phyloP scores from a whole-genome alignment of 2,888 invertebrate species.

The Acleris emargana region DNA sequence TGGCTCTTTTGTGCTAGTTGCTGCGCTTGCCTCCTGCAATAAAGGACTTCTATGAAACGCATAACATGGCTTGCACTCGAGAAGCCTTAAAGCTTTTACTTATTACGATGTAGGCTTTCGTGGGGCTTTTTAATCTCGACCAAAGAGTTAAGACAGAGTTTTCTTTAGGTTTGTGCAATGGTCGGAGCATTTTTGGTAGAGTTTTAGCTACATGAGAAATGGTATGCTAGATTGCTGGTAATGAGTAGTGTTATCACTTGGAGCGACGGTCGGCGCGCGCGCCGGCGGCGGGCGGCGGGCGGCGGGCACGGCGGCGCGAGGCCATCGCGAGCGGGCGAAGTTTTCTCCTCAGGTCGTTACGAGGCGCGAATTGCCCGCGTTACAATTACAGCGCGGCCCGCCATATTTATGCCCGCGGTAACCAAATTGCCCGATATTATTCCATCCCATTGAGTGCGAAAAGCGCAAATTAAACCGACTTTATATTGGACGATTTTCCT shows the following conservation, averaged over 20 bases:
- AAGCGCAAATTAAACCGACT: slow-evolving; percentile 85
- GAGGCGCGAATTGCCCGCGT: slow-evolving; percentile 82
- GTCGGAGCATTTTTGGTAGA: too few species aligned
- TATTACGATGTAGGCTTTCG: too few species aligned
- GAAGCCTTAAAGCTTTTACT: too few species aligned
- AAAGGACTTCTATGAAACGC: too few species aligned
- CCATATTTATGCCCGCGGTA: slow-evolving; percentile 83
- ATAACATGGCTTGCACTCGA: too few species aligned
- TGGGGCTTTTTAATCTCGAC: too few species aligned
- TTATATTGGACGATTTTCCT: slow-evolving; percentile 83
- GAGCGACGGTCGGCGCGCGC: slow-evolving; percentile 35
- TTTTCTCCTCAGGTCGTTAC: slow-evolving; percentile 81
- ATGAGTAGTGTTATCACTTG: too few species aligned
- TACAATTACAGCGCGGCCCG: slow-evolving; percentile 81
- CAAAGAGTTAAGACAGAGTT: too few species aligned
- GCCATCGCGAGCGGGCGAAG: slow-evolving; percentile 76
- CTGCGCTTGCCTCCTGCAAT: slow-evolving; percentile 31
- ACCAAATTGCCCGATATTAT: slow-evolving; percentile 84
- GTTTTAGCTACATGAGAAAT: too few species aligned
- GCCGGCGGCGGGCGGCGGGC: slow-evolving; percentile 38
- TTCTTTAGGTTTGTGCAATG: too few species aligned
- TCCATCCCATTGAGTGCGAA: slow-evolving; percentile 84
- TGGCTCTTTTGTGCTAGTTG: slow-evolving; percentile 54
- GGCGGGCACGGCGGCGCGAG: slow-evolving; percentile 38
- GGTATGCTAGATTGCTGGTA: too few species aligned